A percentile compares a stretch with the other conserved stretches of the same genome.
Conservation (phyloP, 2,888 invertebrate species). For the Leptothorax acervorum region DNA sequence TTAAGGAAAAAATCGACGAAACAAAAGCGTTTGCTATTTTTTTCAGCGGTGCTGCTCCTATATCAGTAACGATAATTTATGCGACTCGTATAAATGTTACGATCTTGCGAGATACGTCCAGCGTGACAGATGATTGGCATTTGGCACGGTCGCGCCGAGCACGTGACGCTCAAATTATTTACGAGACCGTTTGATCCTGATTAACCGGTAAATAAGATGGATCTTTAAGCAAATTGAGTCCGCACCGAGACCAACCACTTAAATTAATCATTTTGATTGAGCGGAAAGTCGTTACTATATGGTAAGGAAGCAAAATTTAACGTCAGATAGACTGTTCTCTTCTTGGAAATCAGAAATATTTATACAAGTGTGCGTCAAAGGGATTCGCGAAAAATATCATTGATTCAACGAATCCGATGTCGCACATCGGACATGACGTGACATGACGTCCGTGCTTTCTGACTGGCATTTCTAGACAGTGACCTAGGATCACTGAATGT, state of each 20-base stretch:
- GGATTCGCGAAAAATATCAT: constrained; percentile 7
- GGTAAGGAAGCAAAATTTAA: constrained; percentile 47
- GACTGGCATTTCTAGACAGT: neutral
- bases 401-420: neutral
- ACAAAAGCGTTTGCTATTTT: neutral
- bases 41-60: neutral
- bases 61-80: constrained; percentile 12
- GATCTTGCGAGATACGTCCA: neutral
- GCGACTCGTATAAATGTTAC: neutral
- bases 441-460: neutral
- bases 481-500: neutral
- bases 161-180: constrained; percentile 66
- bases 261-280: constrained; percentile 65
- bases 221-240: constrained; percentile 68
- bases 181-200: constrained; percentile 69
- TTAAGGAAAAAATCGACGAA: constrained; percentile 8
- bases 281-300: constrained; percentile 38
- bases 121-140: neutral
- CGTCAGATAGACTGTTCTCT: neutral
- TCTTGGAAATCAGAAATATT: constrained; percentile 37
- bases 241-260: constrained; percentile 46
- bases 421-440: neutral
- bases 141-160: constrained; percentile 23
- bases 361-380: constrained; percentile 13
- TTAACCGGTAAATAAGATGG: constrained; percentile 64